Percentiles rank a stretch among this genome's conserved stretches.
Conservation (phyloP, 2,113 vertebrate species). For the Alexandromys fortis region DNA sequence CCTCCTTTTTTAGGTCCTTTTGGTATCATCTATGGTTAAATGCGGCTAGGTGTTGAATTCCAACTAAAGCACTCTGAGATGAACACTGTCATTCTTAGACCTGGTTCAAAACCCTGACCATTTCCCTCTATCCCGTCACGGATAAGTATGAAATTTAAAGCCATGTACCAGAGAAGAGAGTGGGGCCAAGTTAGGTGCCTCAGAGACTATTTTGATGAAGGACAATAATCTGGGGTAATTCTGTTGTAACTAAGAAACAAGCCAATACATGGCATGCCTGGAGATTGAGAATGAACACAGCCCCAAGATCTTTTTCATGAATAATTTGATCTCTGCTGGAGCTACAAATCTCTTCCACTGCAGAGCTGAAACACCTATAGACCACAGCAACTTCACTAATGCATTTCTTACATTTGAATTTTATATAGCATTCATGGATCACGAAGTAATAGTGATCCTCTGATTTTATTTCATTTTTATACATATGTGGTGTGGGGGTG, state of each 20-base stretch:
- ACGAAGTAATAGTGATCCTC: background rate
- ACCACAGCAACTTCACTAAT: background rate
- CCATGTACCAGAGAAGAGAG: background rate
- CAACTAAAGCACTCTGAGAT: background rate
- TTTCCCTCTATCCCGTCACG: background rate
- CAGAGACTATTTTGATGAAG: background rate
- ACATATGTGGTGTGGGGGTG: background rate
- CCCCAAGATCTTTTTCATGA: background rate
- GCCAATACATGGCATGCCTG: background rate
- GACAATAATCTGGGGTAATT: background rate
- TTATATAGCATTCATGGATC: background rate
- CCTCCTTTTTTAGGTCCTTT: background rate
- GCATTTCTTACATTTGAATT: background rate
- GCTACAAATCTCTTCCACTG: background rate
- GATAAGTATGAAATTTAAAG: background rate
- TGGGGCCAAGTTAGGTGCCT: background rate
- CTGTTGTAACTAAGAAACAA: conserved; percentile 24
- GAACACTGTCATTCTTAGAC: background rate
- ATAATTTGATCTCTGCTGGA: background rate
- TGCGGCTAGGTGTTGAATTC: background rate
- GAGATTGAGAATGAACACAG: background rate
- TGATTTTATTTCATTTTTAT: background rate
- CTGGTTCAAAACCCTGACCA: background rate
- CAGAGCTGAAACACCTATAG: background rate
- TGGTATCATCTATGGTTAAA: background rate